Evolutionary conservation across 1,140 invertebrate species (phyloP).

Genomic region (Zaprionus nigranus): DNA sequence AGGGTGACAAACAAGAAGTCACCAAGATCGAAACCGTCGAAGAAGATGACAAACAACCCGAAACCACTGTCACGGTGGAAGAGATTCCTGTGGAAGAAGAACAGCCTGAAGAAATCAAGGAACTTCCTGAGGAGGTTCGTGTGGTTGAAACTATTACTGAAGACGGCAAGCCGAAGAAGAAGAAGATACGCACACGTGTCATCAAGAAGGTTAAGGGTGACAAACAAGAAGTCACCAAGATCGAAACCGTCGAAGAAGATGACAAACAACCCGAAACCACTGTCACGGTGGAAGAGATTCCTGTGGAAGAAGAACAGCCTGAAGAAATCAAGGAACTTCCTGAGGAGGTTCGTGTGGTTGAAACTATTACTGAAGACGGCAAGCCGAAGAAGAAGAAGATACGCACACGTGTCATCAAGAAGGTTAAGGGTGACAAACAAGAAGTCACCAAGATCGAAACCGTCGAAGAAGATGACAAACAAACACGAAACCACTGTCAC

Average conservation of each 20-base stretch:
- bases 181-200: constrained; percentile 66
- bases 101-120: constrained; percentile 66
- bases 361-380: constrained; percentile 64
- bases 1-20: constrained; percentile 84
- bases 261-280: constrained; percentile 61
- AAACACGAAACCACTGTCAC: constrained; percentile 75
- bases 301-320: constrained; percentile 42
- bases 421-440: constrained; percentile 83
- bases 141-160: constrained; percentile 71
- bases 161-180: constrained; percentile 63
- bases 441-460: constrained; percentile 85
- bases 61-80: constrained; percentile 53
- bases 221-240: constrained; percentile 84
- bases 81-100: constrained; percentile 39
- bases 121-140: constrained; percentile 75
- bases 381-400: constrained; percentile 58
- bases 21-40: constrained; percentile 85
- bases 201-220: constrained; percentile 84
- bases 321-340: constrained; percentile 74
- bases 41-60: constrained; percentile 84
- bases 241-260: constrained; percentile 85
- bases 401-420: constrained; percentile 81
- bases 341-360: constrained; percentile 75
- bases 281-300: constrained; percentile 46
- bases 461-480: constrained; percentile 85